Percentiles rank a stretch among this genome's conserved stretches.
Conservation (phyloP, 2,888 invertebrate species). For the Calameuta idolon region DNA sequence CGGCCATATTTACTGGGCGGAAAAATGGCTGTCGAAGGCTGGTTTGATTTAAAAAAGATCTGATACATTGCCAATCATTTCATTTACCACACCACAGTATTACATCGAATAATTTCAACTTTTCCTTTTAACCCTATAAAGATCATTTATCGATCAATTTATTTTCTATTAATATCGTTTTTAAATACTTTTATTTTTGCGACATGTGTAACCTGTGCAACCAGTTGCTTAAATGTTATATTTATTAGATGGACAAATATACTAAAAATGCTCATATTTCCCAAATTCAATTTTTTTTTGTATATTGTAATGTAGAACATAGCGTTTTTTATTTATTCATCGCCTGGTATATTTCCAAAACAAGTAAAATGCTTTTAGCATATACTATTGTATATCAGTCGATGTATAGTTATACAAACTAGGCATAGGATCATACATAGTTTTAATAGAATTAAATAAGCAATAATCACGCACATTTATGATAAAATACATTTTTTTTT, state of each 20-base stretch:
- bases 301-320: neutral
- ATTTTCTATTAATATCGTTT: neutral
- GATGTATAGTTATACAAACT: neutral
- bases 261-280: neutral
- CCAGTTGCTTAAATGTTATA: neutral
- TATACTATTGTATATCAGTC: neutral
- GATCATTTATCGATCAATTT: neutral
- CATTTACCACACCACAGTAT: neutral
- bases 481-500: neutral
- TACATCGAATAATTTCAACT: neutral
- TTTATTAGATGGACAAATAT: neutral
- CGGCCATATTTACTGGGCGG: constrained; percentile 52
- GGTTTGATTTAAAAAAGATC: constrained; percentile 24
- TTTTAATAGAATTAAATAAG: neutral
- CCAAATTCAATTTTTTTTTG: neutral
- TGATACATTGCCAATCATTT: neutral
- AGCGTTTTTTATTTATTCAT: neutral
- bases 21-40: constrained; percentile 46
- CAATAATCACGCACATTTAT: neutral
- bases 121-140: neutral
- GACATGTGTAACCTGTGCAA: neutral
- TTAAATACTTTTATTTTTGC: neutral
- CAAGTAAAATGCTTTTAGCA: neutral
- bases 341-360: neutral
- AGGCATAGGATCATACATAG: neutral